These are phyloP conservation scores for Neoascia interrupta DNA, from an alignment of 2,888 invertebrate species.

Conservation along the genomic window DNA sequence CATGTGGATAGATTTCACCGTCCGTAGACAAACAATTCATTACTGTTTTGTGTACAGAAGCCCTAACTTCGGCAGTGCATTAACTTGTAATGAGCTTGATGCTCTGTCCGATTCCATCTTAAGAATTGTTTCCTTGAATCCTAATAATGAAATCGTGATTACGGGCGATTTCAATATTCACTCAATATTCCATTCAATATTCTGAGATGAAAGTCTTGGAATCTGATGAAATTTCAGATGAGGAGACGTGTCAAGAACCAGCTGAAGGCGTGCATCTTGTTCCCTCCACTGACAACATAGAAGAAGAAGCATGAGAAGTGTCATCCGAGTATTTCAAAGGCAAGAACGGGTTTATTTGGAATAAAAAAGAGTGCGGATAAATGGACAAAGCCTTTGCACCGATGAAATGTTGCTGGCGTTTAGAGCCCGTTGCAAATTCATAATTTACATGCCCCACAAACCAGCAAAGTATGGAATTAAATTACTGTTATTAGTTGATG, in stretches of 20 bases:
- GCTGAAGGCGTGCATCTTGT: neutral
- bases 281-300: neutral
- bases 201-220: slow-evolving; percentile 11
- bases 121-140: slow-evolving; percentile 9
- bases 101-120: too few relatives aligned
- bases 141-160: too few relatives aligned
- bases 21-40: too few relatives aligned
- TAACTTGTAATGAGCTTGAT: too few relatives aligned
- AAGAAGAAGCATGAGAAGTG: neutral
- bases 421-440: slow-evolving; percentile 29
- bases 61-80: too few relatives aligned
- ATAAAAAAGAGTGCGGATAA: too few relatives aligned
- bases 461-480: slow-evolving; percentile 63
- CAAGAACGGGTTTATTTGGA: neutral
- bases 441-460: slow-evolving; percentile 62
- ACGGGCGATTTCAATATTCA: too few relatives aligned
- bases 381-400: neutral
- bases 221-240: slow-evolving; percentile 20
- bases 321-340: neutral
- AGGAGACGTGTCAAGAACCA: neutral
- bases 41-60: too few relatives aligned
- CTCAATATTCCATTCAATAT: too few relatives aligned
- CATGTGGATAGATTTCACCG: too few relatives aligned
- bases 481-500: slow-evolving; percentile 53
- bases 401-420: slow-evolving; percentile 2